phyloP scores from a whole-genome alignment of 2,888 invertebrate species.

The Caradrina kadenii region DNA sequence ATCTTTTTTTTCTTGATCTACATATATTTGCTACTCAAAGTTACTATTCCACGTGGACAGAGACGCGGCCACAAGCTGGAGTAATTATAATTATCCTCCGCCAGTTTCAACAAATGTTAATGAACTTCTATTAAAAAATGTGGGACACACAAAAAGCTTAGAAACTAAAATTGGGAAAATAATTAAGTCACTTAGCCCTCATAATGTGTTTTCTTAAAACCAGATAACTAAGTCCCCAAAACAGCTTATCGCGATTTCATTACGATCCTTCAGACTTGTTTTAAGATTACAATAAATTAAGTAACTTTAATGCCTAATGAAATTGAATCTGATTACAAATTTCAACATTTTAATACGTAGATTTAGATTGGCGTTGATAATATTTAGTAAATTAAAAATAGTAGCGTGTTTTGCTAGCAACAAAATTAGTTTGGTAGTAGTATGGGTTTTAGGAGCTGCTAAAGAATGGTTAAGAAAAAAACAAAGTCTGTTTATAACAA shows the following conservation, averaged over 20 bases:
- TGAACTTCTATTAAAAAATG: background rate
- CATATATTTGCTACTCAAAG: too few species aligned
- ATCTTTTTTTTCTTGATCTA: too few species aligned
- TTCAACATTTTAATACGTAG: background rate
- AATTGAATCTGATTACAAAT: constrained; percentile 4
- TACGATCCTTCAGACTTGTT: constrained; percentile 29
- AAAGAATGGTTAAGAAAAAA: too few species aligned
- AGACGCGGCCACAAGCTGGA: too few species aligned
- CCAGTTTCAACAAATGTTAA: background rate
- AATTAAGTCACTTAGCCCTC: background rate
- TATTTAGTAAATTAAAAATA: background rate
- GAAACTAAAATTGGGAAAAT: background rate
- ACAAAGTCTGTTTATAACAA: too few species aligned
- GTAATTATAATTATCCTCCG: background rate
- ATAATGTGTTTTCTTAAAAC: constrained; percentile 25
- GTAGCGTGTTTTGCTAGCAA: background rate
- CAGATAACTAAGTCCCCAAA: constrained; percentile 11
- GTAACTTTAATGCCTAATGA: background rate
- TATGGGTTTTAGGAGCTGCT: background rate
- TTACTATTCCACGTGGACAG: too few species aligned
- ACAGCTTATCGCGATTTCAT: constrained; percentile 49
- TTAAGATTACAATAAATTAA: constrained; percentile 38
- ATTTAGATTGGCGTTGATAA: too few species aligned
- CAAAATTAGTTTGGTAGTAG: background rate
- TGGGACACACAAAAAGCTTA: background rate